Conservation (phyloP, 1,140 invertebrate genomes). For the Helicoverpa zea region DNA sequence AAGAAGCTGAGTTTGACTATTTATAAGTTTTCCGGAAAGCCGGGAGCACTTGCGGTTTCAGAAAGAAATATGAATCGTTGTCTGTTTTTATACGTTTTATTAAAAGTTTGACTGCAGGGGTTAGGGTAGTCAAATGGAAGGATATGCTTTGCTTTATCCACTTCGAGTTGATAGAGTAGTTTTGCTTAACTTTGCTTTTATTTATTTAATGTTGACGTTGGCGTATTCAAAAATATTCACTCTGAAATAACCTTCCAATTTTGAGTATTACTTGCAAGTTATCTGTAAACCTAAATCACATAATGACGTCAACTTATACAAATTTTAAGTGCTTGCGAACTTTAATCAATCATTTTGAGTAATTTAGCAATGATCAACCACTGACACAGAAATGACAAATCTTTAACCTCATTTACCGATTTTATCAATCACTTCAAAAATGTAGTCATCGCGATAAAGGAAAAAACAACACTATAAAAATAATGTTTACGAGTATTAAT, state of each 20-base stretch:
- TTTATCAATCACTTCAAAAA: conserved; percentile 4
- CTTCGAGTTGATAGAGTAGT: neutral
- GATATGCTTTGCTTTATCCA: neutral
- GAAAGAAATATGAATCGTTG: conserved; percentile 30
- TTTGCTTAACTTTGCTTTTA: too few species aligned
- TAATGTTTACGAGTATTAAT: conserved; percentile 39
- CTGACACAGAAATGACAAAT: neutral
- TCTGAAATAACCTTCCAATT: too few species aligned
- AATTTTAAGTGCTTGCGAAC: too few species aligned
- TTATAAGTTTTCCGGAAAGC: conserved; percentile 14
- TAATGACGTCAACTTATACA: too few species aligned
- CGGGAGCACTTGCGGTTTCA: neutral
- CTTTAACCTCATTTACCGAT: neutral
- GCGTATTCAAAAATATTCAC: too few species aligned
- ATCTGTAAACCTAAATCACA: too few species aligned
- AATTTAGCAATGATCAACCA: neutral
- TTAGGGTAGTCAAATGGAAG: neutral
- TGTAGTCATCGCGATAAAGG: conserved; percentile 9
- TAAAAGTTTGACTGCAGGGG: conserved; percentile 17
- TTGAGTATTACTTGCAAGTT: too few species aligned
- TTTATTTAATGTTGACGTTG: too few species aligned
- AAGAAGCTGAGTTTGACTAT: conserved; percentile 21
- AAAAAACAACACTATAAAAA: conserved; percentile 38
- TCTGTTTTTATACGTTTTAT: conserved; percentile 3
- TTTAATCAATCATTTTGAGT: too few species aligned